Base-by-base conservation (phyloP, 1,140 invertebrate genomes). In the Tetragonula clypearis region DNA sequence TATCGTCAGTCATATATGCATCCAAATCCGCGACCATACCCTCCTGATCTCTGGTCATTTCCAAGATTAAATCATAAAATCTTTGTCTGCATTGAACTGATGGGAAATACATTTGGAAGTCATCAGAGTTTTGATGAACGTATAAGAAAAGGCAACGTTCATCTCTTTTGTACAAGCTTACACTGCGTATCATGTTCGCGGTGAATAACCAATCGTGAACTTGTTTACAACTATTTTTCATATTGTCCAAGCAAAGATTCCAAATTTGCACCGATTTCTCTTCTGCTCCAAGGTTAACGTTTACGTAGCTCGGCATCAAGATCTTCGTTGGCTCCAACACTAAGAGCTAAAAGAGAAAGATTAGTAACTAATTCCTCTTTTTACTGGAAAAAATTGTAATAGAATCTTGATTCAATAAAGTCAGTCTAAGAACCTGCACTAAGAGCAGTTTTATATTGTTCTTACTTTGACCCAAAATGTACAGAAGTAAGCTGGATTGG, bases 21-120 rank as follows among this genome's bases (percentile, higher is more conserved):
- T 98, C 97, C 56, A 99, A 95, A 94, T 98, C 97, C 17, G 98
- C 97, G 77, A 98, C 97, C 91, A 97, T 97, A 68, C 98, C 97
- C 91, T 97, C 97, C 94, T 98, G 97, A 93, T 98, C 97, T 14
- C 97, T 97, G 0, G 98, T 98, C 93, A 99, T 96, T 94, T 98
- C 97, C 19, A 98, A 94, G 56, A 98, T 96, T 8, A 98, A 93
- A 90, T 98, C 97, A 93, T 98, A 97, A 91, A 98, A 98, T 90
- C 97, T 96, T 93, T 98, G 96, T 84, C 99, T 96, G 94, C 98
- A 98, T 71, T 96, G 95, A 73, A 97, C 96, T 0, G 98, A 99
- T 19, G 99, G 98, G 87, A 99, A 98, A 93, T 98, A 99, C 95
- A 99, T 99, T 96, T 99, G 99, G 95, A 99, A 99, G 95, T 99